These are phyloP conservation scores for Pseudomyrmex concolor DNA, from an alignment of 1,140 invertebrate species.

Conservation along the genomic window DNA sequence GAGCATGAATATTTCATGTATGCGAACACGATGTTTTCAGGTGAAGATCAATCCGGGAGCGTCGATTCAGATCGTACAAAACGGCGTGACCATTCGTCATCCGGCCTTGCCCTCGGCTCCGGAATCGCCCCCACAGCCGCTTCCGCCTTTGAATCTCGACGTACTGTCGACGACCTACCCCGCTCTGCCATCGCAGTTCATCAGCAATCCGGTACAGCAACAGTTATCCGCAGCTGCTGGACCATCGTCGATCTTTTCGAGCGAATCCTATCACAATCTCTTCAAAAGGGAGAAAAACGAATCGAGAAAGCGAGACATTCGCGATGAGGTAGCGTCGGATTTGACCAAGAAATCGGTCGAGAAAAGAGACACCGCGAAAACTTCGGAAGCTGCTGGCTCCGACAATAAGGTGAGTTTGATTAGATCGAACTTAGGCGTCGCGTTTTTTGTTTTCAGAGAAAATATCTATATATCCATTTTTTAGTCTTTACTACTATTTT, in stretches of 20 bases:
- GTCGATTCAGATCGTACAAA: conserved; percentile 77
- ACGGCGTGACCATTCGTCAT: conserved; percentile 81
- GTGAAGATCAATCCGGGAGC: conserved; percentile 82
- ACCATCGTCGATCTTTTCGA: conserved; percentile 37
- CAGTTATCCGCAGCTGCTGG: neutral
- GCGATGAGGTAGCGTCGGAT: conserved; percentile 16
- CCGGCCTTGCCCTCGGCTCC: conserved; percentile 72
- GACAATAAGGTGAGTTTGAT: conserved; percentile 56
- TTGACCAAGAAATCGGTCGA: conserved; percentile 39
- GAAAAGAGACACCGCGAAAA: conserved; percentile 57
- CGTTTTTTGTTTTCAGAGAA: too few relatives aligned
- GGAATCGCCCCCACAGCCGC: conserved; percentile 72
- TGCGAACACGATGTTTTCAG: conserved; percentile 65
- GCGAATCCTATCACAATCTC: conserved; percentile 73
- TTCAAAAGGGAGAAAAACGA: conserved; percentile 73
- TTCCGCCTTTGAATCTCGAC: conserved; percentile 76
- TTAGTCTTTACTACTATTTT: neutral
- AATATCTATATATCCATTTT: neutral
- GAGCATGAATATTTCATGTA: conserved; percentile 29
- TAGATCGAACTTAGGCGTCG: neutral
- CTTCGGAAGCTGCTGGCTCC: neutral
- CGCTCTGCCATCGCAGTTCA: conserved; percentile 60
- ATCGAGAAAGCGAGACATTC: conserved; percentile 55
- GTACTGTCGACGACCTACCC: conserved; percentile 57
- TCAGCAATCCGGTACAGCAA: conserved; percentile 51